Evolutionary conservation across 2,113 vertebrate genomes (phyloP), one percentile per base, ranked within the genome.

Genomic region (Myotis davidii): DNA sequence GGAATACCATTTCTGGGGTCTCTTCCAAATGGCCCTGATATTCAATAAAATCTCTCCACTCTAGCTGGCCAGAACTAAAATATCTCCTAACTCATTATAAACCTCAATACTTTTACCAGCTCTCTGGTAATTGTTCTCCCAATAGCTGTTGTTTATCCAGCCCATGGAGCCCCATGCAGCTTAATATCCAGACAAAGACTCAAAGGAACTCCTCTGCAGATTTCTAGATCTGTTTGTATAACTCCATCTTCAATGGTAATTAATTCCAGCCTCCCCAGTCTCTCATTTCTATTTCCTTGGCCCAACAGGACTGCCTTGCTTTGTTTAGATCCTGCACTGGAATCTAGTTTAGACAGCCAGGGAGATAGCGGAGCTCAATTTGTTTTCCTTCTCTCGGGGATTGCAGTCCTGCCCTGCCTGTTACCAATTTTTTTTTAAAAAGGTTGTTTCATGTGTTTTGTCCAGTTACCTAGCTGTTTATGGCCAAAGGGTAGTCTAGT

Each of bases 271-370:
- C 20, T 83, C 52, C 50, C 16, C 56, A 34, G 39, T 59, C 27
- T 73, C 61, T 56, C 50, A 86, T 74, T 85, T 94, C 67, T 92
- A 70, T 61, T 81, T 89, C 69, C 37, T 70, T 52, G 64, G 64
- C 39, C 67, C 56, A 86, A 45, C 32, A 90, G 79, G 37, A 74
- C 64, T 79, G 65, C 56, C 73, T 70, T 42, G 17, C 39, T 72
- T 93, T 85, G 67, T 77, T 76, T 90, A 32, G 73, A 69, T 88
- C 70, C 74, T 77, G 16, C 25, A 52, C 50, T 90, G 59, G 95
- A 88, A 79, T 92, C 77, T 23, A 72, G 50, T 90, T 89, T 96
- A 79, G 45, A 42, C 90, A 90, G 45, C 52, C 90, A 90, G 74
- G 50, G 59, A 76, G 67, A 82, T 14, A 2, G 7, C 12, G 81